phyloP scores from a whole-genome alignment of 2,797 vertebrate species.

The Lemur catta region DNA sequence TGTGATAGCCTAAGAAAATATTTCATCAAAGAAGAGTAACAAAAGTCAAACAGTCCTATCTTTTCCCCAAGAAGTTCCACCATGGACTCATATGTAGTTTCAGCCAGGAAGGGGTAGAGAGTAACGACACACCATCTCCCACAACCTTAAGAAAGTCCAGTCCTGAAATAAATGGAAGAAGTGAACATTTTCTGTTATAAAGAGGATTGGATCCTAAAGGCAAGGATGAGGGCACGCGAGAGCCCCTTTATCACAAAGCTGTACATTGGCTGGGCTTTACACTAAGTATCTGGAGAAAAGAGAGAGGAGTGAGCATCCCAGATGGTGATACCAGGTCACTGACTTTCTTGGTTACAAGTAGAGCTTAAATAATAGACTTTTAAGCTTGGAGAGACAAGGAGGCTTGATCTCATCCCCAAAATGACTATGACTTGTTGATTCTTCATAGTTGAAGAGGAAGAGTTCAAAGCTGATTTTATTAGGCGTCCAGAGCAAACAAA shows the following conservation, averaged over 20 bases:
- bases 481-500: neutral
- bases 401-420: neutral
- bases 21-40: neutral
- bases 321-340: neutral
- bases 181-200: neutral
- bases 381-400: neutral
- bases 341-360: neutral
- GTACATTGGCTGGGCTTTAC: neutral
- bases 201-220: neutral
- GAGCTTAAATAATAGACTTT: neutral
- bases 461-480: neutral
- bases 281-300: neutral
- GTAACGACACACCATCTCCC: neutral
- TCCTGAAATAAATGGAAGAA: constrained; percentile 20
- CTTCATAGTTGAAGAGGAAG: constrained; percentile 22
- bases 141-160: neutral
- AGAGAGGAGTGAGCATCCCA: neutral
- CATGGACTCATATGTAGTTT: neutral
- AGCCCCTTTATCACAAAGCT: neutral
- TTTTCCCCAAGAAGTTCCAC: constrained; percentile 18
- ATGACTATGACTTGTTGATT: neutral
- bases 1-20: neutral
- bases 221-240: neutral
- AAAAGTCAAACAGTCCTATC: neutral
- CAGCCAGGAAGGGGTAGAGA: neutral